Base-by-base conservation (phyloP, 2,113 vertebrate species). In the Climacteris rufus region DNA sequence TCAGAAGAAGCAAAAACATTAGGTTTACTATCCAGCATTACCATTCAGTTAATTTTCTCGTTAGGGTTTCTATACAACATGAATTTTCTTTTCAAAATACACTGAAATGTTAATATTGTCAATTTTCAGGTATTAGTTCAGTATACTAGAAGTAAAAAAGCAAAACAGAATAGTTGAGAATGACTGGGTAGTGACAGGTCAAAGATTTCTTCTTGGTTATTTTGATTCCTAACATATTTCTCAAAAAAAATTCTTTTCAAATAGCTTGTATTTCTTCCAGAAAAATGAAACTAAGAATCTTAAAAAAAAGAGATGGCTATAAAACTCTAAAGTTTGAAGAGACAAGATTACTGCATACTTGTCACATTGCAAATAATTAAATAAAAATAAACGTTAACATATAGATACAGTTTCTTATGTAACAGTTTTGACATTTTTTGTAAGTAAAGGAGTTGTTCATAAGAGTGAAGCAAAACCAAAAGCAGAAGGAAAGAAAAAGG, bases 1-100 rank as follows among this genome's bases (percentile, higher is more conserved):
- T 96, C 49, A 71, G 69, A 90, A 94, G 82, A 68, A 47, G 45
- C 79, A 93, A 94, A 96, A 89, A 24, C 11, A 77, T 75, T 89
- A 84, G 35, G 50, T 92, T 96, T 96, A 95, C 33, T 84, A 70
- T 61, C 70, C 40, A 84, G 25, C 83, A 64, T 70, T 45, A 9
- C 28, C 90, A 53, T 79, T 97, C 77, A 44, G 33, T 90, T 87
- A 69, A 81, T 92, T 95, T 94, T 63, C 25, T 71, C 74, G 40
- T 37, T 52, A 81, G 37, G 39, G 11, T 53, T 89, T 95, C 39
- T 33, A 25, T 57, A 37, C 9, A 90, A 64, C 78, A 49, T 52
- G 1, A 20, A 65, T 94, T 87, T 42, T 28, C 11, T 90, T 47
- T 45, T 79, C 60, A 77, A 92, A 89, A 89, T 7, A 86, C 44